phyloP scores from a whole-genome alignment of 2,797 vertebrate species.

The Sebastes dallii region DNA sequence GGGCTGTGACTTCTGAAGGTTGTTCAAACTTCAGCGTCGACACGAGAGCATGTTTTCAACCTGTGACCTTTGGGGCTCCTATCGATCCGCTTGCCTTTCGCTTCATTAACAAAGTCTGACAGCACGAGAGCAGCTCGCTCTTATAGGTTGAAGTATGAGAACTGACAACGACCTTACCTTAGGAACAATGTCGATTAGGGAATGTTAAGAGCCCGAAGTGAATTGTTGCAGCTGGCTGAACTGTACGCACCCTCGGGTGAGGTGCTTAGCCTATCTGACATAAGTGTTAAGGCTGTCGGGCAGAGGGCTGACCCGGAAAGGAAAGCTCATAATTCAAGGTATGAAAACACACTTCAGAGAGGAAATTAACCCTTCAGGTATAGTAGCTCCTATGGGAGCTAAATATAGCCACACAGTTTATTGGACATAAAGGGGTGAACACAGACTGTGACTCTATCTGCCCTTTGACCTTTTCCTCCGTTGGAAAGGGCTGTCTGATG shows the following conservation, averaged over 20 bases:
- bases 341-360: constrained; percentile 46
- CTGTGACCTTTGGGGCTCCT: constrained; percentile 40
- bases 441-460: background rate
- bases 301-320: constrained; percentile 41
- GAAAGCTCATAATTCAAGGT: constrained; percentile 48
- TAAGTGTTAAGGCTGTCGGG: constrained; percentile 10
- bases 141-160: constrained; percentile 46
- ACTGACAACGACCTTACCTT: constrained; percentile 53
- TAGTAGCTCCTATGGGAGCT: constrained; percentile 7
- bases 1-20: constrained; percentile 56
- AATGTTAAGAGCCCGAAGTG: constrained; percentile 35
- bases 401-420: constrained; percentile 32
- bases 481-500: too few relatives aligned
- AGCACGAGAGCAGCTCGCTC: constrained; percentile 1
- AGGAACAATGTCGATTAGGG: constrained; percentile 42
- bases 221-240: constrained; percentile 50
- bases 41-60: constrained; percentile 14
- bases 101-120: constrained; percentile 60
- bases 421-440: background rate
- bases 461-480: background rate
- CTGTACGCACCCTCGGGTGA: constrained; percentile 2
- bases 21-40: constrained; percentile 12
- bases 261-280: constrained; percentile 42
- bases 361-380: constrained; percentile 35
- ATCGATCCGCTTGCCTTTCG: constrained; percentile 55